Percentiles rank a stretch among this genome's conserved stretches.
Evolutionary conservation across 2,113 vertebrate genomes (phyloP).

Genomic region (Lagopus leucura): DNA sequence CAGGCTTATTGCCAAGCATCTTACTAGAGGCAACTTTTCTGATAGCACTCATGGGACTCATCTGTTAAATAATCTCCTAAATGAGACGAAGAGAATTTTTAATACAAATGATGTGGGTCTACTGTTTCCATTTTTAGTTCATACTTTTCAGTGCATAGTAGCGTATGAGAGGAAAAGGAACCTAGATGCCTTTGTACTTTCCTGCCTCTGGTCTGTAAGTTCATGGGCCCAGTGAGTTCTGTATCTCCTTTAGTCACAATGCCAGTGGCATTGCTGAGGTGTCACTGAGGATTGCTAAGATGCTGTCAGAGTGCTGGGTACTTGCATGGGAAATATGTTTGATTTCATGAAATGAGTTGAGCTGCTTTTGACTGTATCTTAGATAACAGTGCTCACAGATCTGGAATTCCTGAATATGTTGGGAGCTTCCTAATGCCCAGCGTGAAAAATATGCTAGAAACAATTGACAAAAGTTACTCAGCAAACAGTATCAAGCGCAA

Average conservation of each 20-base stretch:
- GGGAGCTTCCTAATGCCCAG: background rate
- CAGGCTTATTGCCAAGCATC: background rate
- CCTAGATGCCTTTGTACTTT: background rate
- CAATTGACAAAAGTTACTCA: background rate
- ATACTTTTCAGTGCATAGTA: background rate
- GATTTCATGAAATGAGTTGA: background rate
- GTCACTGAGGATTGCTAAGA: background rate
- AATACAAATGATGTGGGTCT: background rate
- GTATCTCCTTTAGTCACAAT: background rate
- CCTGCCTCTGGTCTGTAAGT: background rate
- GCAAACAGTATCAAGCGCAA: background rate
- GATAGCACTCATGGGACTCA: background rate
- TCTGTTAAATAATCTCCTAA: background rate
- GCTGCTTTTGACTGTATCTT: background rate
- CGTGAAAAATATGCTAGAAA: background rate
- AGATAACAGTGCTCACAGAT: background rate
- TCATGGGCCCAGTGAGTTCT: background rate
- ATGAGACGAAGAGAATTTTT: background rate
- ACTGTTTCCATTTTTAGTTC: background rate
- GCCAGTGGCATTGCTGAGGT: background rate
- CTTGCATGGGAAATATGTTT: background rate
- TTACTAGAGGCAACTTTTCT: background rate
- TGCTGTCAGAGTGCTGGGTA: background rate
- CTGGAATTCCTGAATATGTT: background rate
- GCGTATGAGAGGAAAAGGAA: background rate